A percentile compares a stretch with the other conserved stretches of the same genome.
phyloP scores from a whole-genome alignment of 1,140 invertebrate genomes.

The Manduca sexta region DNA sequence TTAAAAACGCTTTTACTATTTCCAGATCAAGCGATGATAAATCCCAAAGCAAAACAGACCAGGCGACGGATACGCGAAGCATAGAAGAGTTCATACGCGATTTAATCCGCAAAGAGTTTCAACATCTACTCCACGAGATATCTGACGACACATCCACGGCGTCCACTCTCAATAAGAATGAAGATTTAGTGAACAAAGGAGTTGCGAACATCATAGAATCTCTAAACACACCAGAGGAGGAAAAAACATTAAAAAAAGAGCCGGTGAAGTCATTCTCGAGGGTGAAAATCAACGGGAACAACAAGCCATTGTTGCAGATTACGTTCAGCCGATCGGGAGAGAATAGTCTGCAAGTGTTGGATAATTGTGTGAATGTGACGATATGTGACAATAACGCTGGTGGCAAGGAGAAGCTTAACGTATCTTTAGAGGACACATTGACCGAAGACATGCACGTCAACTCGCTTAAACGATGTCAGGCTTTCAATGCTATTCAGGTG shows the following conservation, averaged over 20 bases:
- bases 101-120: conserved; percentile 56
- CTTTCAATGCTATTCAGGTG: conserved; percentile 69
- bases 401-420: conserved; percentile 33
- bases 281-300: conserved; percentile 61
- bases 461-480: conserved; percentile 65
- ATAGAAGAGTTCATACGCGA: conserved; percentile 58
- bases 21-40: conserved; percentile 16
- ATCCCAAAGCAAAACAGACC: conserved; percentile 37
- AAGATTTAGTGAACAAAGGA: conserved; percentile 46
- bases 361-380: conserved; percentile 56
- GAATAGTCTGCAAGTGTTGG: conserved; percentile 54
- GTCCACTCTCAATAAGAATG: conserved; percentile 20
- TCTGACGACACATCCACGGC: conserved; percentile 29
- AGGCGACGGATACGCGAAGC: conserved; percentile 50
- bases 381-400: conserved; percentile 29
- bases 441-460: conserved; percentile 46
- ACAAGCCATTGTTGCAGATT: conserved; percentile 57
- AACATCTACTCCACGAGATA: conserved; percentile 41
- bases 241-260: conserved; percentile 24
- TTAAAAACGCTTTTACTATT: not conserved
- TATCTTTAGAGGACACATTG: conserved; percentile 38
- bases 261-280: conserved; percentile 46
- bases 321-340: conserved; percentile 53
- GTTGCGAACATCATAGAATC: conserved; percentile 49
- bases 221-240: conserved; percentile 32